Percentiles rank a stretch among this genome's conserved stretches.
Evolutionary conservation across 2,888 invertebrate species (phyloP).

Genomic region (Miltochrista miniata): DNA sequence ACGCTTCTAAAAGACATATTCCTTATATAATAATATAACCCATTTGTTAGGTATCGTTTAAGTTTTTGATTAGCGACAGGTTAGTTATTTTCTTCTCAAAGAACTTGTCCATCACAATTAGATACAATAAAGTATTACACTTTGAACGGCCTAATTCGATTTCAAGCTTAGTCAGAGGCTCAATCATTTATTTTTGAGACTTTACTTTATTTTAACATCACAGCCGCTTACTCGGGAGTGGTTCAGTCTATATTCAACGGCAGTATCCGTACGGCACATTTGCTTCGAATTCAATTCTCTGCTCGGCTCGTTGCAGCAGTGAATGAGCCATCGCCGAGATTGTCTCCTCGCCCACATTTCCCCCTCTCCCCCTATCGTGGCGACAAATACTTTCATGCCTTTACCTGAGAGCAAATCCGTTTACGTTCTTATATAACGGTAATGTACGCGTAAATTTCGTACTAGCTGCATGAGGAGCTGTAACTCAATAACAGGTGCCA

Average conservation of each 20-base stretch:
- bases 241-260: slow-evolving; percentile 74
- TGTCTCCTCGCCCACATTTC: slow-evolving; percentile 55
- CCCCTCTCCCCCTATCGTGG: slow-evolving; percentile 6
- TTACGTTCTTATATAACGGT: slow-evolving; percentile 41
- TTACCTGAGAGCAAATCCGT: slow-evolving; percentile 47
- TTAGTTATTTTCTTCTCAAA: slow-evolving; percentile 40
- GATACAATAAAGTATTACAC: slow-evolving; percentile 17
- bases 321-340: slow-evolving; percentile 78
- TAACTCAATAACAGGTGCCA: slow-evolving; percentile 32
- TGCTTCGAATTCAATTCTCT: slow-evolving; percentile 80
- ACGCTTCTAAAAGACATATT: too few relatives aligned
- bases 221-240: slow-evolving; percentile 56
- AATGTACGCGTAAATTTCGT: slow-evolving; percentile 45
- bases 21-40: too few relatives aligned
- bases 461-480: slow-evolving; percentile 35
- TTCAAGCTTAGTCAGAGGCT: slow-evolving; percentile 38
- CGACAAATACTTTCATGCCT: slow-evolving; percentile 45
- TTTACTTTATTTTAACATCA: slow-evolving; percentile 57
- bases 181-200: slow-evolving; percentile 42
- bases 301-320: slow-evolving; percentile 74
- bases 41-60: background rate
- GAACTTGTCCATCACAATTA: slow-evolving; percentile 39
- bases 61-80: slow-evolving; percentile 33
- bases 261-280: slow-evolving; percentile 74
- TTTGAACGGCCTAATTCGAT: slow-evolving; percentile 26